phyloP scores from a whole-genome alignment of 2,113 vertebrate species.

The Thunnus thynnus region DNA sequence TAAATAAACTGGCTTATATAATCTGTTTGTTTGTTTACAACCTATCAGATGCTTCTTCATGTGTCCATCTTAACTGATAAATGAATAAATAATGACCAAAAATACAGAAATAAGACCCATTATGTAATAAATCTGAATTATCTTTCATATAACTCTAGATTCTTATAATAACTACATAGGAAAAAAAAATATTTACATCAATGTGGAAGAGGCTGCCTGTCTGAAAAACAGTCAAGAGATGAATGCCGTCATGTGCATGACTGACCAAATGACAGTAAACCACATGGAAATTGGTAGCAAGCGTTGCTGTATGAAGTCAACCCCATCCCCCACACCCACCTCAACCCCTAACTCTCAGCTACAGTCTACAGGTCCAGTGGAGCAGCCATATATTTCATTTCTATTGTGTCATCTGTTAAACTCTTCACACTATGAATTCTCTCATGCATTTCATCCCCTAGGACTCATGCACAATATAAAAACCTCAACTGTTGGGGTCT shows the following conservation, averaged over 20 bases:
- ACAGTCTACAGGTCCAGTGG: conserved; percentile 45
- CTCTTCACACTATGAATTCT: conserved; percentile 66
- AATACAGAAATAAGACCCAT: background rate
- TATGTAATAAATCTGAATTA: background rate
- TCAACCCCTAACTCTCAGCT: conserved; percentile 8
- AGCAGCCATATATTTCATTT: conserved; percentile 77
- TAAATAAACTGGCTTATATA: background rate
- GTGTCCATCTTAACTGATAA: background rate
- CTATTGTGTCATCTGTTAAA: conserved; percentile 81
- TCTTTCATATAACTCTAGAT: background rate
- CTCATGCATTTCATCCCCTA: conserved; percentile 67
- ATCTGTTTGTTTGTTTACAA: background rate
- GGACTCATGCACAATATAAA: conserved; percentile 58
- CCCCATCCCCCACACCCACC: conserved; percentile 7
- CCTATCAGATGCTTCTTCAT: background rate
- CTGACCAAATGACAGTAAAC: conserved; percentile 42
- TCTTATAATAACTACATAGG: background rate
- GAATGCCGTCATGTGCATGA: conserved; percentile 13
- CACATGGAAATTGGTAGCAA: conserved; percentile 71
- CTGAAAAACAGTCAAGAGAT: conserved; percentile 13
- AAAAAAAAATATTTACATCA: background rate
- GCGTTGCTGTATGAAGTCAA: conserved; percentile 14
- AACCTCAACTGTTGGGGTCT: conserved; percentile 53
- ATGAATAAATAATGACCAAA: background rate
- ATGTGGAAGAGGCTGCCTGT: background rate